A percentile compares a stretch with the other conserved stretches of the same genome.
Evolutionary conservation across 2,113 vertebrate genomes (phyloP).

Genomic region (Silurus glanis): DNA sequence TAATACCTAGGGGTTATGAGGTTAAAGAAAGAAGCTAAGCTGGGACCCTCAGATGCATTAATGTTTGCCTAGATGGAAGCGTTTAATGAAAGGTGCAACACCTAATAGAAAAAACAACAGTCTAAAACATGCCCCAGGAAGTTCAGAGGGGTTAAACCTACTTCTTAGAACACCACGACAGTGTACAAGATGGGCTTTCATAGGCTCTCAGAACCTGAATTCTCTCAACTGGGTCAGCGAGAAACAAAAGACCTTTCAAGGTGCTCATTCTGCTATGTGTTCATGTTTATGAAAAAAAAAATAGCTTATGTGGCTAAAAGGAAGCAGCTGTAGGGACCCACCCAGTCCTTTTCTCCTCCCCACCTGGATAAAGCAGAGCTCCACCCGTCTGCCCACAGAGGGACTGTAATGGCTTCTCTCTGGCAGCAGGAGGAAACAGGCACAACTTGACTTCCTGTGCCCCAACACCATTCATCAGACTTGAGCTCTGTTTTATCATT

Average conservation of each 20-base stretch:
- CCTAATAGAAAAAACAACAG: background rate
- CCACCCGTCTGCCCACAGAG: constrained; percentile 41
- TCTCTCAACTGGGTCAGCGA: background rate
- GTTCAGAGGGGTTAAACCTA: constrained; percentile 9
- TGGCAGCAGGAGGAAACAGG: constrained; percentile 44
- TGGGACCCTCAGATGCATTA: background rate
- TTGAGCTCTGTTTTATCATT: constrained; percentile 33
- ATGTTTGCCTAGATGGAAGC: background rate
- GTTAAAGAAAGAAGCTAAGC: background rate
- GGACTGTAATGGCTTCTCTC: constrained; percentile 39
- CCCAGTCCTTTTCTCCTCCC: constrained; percentile 34
- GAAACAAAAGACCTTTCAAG: constrained; percentile 37
- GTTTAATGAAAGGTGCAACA: background rate
- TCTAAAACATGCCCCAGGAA: background rate
- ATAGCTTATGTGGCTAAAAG: background rate
- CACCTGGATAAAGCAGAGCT: constrained; percentile 34
- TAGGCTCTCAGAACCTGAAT: background rate
- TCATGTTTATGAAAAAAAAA: constrained; percentile 27
- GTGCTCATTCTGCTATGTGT: constrained; percentile 1
- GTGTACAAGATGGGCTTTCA: background rate
- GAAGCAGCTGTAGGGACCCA: constrained; percentile 52
- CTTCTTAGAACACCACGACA: background rate
- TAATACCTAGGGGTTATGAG: background rate
- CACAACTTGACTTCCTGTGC: constrained; percentile 29
- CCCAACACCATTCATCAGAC: constrained; percentile 4